Percentiles rank a stretch among this genome's conserved stretches.
Conservation (phyloP, 2,113 vertebrate genomes). For the Uropsilus gracilis region DNA sequence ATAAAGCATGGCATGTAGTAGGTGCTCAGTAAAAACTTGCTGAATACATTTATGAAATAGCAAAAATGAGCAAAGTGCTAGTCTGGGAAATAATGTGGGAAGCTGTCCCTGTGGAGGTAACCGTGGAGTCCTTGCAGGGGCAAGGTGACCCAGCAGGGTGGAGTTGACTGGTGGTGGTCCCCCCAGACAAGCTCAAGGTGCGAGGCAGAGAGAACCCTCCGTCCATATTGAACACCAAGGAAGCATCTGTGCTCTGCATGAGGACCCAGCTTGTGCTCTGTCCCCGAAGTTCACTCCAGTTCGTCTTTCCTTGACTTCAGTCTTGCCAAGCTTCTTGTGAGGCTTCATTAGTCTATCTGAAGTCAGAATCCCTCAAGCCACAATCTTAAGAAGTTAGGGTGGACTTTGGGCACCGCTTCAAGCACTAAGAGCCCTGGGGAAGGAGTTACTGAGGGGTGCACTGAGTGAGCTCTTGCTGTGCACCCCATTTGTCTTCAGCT, state of each 20-base stretch:
- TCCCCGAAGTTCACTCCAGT: neutral
- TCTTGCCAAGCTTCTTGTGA: neutral
- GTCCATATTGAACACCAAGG: neutral
- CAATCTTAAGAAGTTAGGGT: neutral
- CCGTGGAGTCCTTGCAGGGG: neutral
- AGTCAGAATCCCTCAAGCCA: neutral
- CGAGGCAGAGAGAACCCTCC: neutral
- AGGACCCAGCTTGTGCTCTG: neutral
- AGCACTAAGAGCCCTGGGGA: neutral
- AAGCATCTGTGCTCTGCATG: too few species aligned
- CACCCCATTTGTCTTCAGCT: accelerated
- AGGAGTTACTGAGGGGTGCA: neutral
- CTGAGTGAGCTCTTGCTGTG: neutral
- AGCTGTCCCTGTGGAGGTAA: neutral
- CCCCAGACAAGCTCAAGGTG: neutral
- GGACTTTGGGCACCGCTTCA: neutral
- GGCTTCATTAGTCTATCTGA: neutral
- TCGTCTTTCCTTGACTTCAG: neutral
- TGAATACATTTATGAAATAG: neutral
- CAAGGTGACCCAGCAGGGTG: neutral
- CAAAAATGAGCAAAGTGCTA: neutral
- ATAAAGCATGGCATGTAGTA: neutral
- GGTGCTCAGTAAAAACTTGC: neutral
- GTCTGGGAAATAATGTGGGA: neutral
- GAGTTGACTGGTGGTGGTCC: neutral